Evolutionary conservation across 2,888 invertebrate genomes (phyloP), one percentile per base, ranked within the genome.

Genomic region (Zaprionus bogoriensis): DNA sequence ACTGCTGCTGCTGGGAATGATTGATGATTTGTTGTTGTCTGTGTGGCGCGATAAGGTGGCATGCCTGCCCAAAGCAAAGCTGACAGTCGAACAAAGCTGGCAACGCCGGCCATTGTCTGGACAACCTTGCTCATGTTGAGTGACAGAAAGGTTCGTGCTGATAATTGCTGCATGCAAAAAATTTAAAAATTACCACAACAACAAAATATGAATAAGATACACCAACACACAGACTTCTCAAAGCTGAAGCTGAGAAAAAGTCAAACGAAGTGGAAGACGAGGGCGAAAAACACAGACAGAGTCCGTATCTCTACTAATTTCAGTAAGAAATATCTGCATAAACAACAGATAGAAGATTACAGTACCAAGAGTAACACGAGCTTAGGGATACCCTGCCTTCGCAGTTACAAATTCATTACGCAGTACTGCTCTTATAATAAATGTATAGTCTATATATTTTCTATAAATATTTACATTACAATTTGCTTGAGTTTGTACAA

Each of bases 161-260:
- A 81, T 82, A 82, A 84, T 86, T 82, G 71, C 63, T 38, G 48
- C 71, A 74, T 81, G 81, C 78, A 74, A 73, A 77, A 80, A 47
- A 41, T 28, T 19, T 3, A 23, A 65, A 30, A 22, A 27, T n/a
- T n/a, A 12, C 7, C 28, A 22, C 19, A 28, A 28, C 23, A 25
- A 23, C 10, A 39, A 22, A 4, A 53, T 32, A n/a, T n/a, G n/a
- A n/a, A n/a, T n/a, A n/a, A n/a, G n/a, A 1, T 22, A 42, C 3
- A 30, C 20, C 20, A 39, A 42, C 48, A 42, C 48, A 22, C 23
- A 38, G 14, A 38, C 44, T 39, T 38, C 22, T 32, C 23, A 46
- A 30, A 57, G 39, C 22, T 30, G 4, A 19, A 60, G 23, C 20
- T 41, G 42, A 62, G 51, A 53, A 44, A 30, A 38, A 45, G 27